Base-by-base conservation (phyloP, 2,888 invertebrate genomes). In the Nephrotoma appendiculata region DNA sequence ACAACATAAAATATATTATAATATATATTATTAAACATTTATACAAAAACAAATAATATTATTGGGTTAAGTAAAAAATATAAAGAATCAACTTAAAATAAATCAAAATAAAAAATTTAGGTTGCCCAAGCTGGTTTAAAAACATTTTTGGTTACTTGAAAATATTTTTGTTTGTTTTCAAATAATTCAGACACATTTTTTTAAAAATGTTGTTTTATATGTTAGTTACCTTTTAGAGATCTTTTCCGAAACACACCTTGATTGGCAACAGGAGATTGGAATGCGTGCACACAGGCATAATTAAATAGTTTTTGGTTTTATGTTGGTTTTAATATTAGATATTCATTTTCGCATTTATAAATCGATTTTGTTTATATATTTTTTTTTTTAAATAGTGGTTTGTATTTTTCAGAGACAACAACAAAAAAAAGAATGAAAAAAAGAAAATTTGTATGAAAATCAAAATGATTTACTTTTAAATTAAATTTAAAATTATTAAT, bases 181-280 rank as follows among this genome's bases (percentile, higher is more conserved):
- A 86, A 48, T 44, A 87, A 83, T 83, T 87, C 71, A 45, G 52
- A 43, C 85, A 43, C 85, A 44, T 86, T 87, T 87, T n/a, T 85
- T 52, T 86, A 41, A 85, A 85, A 41, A 42, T 71, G 9, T 85
- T 86, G 87, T 89, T 89, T 89, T 88, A 89, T 90, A 89, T 90
- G 90, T 91, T 94, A 95, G 95, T 96, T 96, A 96, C 96, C 96
- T 96, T 96, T 96, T 95, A 96, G 96, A 95, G 96, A 96, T 96
- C 96, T 96, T 96, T 96, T 96, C 96, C 96, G 96, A 96, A 96
- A 96, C 95, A 96, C 96, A 95, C 96, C 96, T 96, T 92, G 91
- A 91, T 71, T 90, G 88, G 87, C 91, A 91, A 71, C 71, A 71
- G 71, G 93, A 92, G 92, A 92, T 92, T 92, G 93, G 93, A 93